These are phyloP conservation scores for Sapayoa aenigma DNA, from an alignment of 2,113 vertebrate species.

Conservation along the genomic window DNA sequence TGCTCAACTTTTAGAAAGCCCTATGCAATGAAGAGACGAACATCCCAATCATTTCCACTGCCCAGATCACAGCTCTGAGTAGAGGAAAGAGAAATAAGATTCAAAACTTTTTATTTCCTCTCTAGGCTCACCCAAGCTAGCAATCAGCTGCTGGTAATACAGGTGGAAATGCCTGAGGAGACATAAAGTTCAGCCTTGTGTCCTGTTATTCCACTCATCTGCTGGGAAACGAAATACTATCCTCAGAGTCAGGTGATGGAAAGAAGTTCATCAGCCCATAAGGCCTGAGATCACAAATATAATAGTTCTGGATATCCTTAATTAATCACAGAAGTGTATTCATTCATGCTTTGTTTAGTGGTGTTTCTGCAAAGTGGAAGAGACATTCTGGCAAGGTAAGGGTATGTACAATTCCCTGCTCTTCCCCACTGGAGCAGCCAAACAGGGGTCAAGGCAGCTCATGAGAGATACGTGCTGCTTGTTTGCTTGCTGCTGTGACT, in stretches of 20 bases:
- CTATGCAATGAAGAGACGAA: not conserved
- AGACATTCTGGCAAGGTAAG: not conserved
- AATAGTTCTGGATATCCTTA: not conserved
- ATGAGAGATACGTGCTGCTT: not conserved
- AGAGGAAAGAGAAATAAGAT: not conserved
- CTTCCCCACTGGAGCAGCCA: not conserved
- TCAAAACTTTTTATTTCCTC: not conserved
- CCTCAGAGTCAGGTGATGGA: not conserved
- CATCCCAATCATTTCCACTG: not conserved
- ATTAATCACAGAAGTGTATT: not conserved
- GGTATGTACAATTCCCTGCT: not conserved
- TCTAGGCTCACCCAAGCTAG: not conserved
- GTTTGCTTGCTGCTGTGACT: not conserved
- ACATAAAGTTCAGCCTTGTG: not conserved
- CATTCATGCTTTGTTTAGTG: not conserved
- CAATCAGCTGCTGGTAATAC: not conserved
- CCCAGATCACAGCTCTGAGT: not conserved
- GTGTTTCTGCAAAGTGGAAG: not conserved
- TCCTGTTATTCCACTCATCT: not conserved
- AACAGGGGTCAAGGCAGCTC: not conserved
- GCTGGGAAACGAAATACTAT: not conserved
- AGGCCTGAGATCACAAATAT: not conserved
- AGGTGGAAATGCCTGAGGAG: not conserved
- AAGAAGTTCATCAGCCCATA: not conserved
- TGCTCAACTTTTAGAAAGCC: not conserved